Base-by-base conservation (phyloP, 2,113 vertebrate species). In the Onychostruthus taczanowskii region DNA sequence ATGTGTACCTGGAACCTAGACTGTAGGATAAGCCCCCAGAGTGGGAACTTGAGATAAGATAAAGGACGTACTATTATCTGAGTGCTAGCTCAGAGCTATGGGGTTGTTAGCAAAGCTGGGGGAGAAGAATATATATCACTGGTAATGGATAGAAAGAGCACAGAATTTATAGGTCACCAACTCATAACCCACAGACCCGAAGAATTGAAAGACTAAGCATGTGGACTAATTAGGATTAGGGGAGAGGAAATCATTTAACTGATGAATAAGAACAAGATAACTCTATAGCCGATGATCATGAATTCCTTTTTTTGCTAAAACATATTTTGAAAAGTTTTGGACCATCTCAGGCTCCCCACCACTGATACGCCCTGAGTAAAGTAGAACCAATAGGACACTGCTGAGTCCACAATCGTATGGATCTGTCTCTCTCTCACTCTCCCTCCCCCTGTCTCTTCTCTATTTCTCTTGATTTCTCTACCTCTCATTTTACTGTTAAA, bases 361-460 rank as follows among this genome's bases (percentile, higher is more conserved):
- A 43, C 31, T 19, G 37, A 43, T 19, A 43, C 19, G 12, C 15
- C 5, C 16, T 16, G 10, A 30, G 26, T 35, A 30, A 61, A 43
- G 37, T 52, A 43, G 16, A 35, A n/a, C 20, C 15, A 41, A 12
- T 8, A 41, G 10, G 12, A 43, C 24, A 8, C 46, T 3, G 1
- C 15, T 50, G 37, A 37, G 50, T 70, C 16, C 55, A 43, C 16
- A 30, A 6, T 41, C 0, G 1, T 28, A 0, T 35, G 30, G 35
- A 24, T 43, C 15, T 50, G 15, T n/a, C 5, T 41, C 13, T 30
- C 49, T 23, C 10, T 58, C 35, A 17, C n/a, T n/a, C 23, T 59
- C 30, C 49, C 23, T n/a, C 1, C 3, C 1, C 30, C 6, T 3
- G 3, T 13, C 17, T 30, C 30, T 66, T 56, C 21, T 41, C 23